Conservation (phyloP, 2,888 invertebrate genomes). For the Tortrix viridana region DNA sequence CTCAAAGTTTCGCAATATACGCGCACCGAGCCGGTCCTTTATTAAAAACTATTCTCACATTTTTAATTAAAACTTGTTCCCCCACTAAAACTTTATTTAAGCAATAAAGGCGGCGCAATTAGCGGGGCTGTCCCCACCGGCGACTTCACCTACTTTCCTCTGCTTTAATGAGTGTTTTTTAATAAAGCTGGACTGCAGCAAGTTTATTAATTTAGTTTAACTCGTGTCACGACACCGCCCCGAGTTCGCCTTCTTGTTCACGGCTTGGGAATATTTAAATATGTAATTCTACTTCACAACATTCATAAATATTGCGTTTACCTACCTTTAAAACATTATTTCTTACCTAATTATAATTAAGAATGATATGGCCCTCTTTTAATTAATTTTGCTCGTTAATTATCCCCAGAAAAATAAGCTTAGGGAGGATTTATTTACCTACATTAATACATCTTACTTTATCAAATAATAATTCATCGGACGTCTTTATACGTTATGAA, state of each 20-base stretch:
- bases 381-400: too few species aligned
- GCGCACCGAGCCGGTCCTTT: conserved; percentile 80
- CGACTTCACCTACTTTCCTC: conserved; percentile 83
- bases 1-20: conserved; percentile 84
- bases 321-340: too few species aligned
- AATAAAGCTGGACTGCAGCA: conserved; percentile 81
- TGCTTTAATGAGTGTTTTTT: conserved; percentile 84
- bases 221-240: conserved; percentile 73
- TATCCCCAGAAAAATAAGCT: too few species aligned
- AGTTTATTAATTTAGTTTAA: conserved; percentile 84
- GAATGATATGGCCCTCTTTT: conserved; percentile 10
- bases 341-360: conserved; percentile 15
- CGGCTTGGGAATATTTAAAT: conserved; percentile 19
- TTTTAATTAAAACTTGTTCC: conserved; percentile 85
- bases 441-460: neutral
- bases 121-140: conserved; percentile 83
- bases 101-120: conserved; percentile 84
- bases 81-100: conserved; percentile 84
- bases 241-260: conserved; percentile 26
- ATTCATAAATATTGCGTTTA: neutral
- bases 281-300: conserved; percentile 7
- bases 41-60: conserved; percentile 85
- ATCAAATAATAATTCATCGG: conserved; percentile 20
- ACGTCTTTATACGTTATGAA: conserved; percentile 61
- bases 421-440: too few species aligned